Evolutionary conservation across 2,113 vertebrate genomes (phyloP).

Genomic region (Phaetusa simplex): DNA sequence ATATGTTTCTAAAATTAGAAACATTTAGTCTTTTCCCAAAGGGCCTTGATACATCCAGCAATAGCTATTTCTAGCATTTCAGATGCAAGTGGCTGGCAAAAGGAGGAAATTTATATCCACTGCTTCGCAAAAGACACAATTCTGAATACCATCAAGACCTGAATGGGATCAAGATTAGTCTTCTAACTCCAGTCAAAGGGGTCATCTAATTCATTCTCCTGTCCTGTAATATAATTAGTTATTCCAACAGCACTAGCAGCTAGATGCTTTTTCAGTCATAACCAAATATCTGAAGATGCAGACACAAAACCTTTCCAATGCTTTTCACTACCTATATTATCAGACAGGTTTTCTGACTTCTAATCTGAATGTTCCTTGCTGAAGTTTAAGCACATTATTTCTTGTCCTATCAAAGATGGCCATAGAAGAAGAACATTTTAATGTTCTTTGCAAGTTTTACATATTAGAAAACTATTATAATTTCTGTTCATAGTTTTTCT

Average conservation of each 20-base stretch:
- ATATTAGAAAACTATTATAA: background rate
- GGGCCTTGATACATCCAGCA: background rate
- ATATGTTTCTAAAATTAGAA: background rate
- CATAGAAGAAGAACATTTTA: background rate
- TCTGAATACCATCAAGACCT: background rate
- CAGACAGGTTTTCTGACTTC: background rate
- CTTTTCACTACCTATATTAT: background rate
- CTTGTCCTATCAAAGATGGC: background rate
- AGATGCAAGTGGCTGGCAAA: rapidly evolving
- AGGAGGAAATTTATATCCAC: background rate
- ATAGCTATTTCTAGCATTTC: background rate
- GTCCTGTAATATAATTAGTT: background rate
- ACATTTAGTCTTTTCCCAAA: background rate
- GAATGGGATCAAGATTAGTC: background rate
- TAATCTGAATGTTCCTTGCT: background rate
- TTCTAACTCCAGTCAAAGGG: background rate
- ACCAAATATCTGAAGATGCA: background rate
- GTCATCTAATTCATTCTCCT: background rate
- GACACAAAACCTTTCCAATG: background rate
- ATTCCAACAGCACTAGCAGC: background rate
- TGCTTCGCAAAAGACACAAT: background rate
- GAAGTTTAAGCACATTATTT: background rate
- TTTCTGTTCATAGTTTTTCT: background rate
- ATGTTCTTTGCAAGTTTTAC: background rate
- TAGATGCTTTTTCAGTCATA: background rate